A percentile compares a stretch with the other conserved stretches of the same genome.
phyloP scores from a whole-genome alignment of 2,113 vertebrate species.

The Oreochromis aureus region DNA sequence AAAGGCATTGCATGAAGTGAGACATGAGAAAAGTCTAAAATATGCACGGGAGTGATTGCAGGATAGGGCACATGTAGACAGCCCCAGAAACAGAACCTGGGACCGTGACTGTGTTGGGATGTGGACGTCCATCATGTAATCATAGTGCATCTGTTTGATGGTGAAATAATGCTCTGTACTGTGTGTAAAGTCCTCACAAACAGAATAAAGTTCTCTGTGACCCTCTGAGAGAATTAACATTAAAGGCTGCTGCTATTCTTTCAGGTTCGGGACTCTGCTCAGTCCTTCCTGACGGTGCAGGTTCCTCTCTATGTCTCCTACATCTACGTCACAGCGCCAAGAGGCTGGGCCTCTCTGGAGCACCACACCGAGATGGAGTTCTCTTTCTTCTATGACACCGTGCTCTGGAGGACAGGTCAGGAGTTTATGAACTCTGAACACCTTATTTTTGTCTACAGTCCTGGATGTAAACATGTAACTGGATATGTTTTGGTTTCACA shows the following conservation, averaged over 20 bases:
- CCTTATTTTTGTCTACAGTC: background rate
- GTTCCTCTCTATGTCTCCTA: constrained; percentile 96
- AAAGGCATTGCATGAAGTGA: accelerated
- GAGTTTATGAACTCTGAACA: background rate
- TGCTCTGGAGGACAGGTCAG: constrained; percentile 94
- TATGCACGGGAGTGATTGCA: background rate
- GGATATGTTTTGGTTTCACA: accelerated
- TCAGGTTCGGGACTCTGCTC: constrained; percentile 94
- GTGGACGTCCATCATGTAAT: accelerated
- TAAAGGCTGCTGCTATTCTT: background rate
- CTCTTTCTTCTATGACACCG: constrained; percentile 97
- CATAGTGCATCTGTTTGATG: background rate
- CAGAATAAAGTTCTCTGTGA: accelerated
- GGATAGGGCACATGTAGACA: background rate
- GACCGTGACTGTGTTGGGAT: accelerated
- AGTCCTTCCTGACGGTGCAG: constrained; percentile 95
- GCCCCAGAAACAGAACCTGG: background rate
- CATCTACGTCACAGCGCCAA: constrained; percentile 91
- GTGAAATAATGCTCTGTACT: background rate
- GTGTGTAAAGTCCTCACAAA: background rate
- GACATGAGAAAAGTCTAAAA: background rate
- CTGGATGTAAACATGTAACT: accelerated
- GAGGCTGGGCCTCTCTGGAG: constrained; percentile 96
- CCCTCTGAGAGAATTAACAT: background rate
- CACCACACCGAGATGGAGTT: constrained; percentile 99